A percentile compares a stretch with the other conserved stretches of the same genome.
Conservation (phyloP, 2,797 vertebrate genomes). For the Naso thynnoides region DNA sequence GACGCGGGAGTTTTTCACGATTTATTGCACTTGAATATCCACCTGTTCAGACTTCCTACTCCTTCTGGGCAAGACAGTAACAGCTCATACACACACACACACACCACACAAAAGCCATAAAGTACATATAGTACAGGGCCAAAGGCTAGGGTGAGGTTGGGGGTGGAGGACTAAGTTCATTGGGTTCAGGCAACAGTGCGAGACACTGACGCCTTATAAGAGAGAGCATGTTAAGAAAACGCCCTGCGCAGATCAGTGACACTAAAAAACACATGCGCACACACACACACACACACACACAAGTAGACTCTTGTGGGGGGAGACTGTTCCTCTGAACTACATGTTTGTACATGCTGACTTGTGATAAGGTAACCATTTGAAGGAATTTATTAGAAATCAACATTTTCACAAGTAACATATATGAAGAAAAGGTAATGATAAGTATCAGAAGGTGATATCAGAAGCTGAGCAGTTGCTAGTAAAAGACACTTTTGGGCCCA, state of each 20-base stretch:
- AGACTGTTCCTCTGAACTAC: background rate
- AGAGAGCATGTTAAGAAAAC: slow-evolving; percentile 33
- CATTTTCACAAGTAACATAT: background rate
- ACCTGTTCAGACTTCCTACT: slow-evolving; percentile 12
- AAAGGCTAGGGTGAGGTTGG: slow-evolving; percentile 41
- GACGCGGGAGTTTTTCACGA: slow-evolving; percentile 22
- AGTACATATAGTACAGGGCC: slow-evolving; percentile 53
- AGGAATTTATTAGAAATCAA: slow-evolving; percentile 1
- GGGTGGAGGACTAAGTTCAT: slow-evolving; percentile 34
- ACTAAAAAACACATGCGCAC: slow-evolving; percentile 22
- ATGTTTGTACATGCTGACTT: slow-evolving; percentile 1
- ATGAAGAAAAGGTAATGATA: background rate
- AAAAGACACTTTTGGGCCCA: background rate
- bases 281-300: slow-evolving; percentile 5
- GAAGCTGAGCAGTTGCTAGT: background rate
- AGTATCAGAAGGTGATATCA: background rate
- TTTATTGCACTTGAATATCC: slow-evolving; percentile 16
- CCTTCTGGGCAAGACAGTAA: slow-evolving; percentile 26
- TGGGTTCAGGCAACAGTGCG: slow-evolving; percentile 28
- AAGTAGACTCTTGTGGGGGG: background rate
- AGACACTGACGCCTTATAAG: slow-evolving; percentile 36
- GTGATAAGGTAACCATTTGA: background rate
- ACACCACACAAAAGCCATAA: slow-evolving; percentile 2
- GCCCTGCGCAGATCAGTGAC: slow-evolving; percentile 25
- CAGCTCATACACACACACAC: slow-evolving; percentile 5